Conservation (phyloP, 2,888 invertebrate genomes). For the Drosophila tanythrix region DNA sequence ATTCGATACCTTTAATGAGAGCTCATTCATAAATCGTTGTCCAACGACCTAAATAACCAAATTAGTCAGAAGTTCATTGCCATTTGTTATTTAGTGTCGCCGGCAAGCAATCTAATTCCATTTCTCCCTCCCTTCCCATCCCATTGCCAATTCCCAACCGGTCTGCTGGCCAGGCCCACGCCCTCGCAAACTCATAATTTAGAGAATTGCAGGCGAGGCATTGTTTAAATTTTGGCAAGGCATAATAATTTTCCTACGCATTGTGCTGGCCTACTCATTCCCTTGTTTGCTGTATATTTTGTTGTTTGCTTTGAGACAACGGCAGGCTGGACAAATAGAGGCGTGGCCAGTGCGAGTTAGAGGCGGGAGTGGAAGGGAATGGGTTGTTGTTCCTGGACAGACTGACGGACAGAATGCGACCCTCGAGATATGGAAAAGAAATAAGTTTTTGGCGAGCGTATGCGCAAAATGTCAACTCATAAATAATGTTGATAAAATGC, state of each 20-base stretch:
- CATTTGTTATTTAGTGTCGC: constrained; percentile 29
- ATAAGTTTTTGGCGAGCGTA: constrained; percentile 40
- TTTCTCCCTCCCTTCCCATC: neutral
- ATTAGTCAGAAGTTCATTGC: constrained; percentile 51
- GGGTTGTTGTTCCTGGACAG: constrained; percentile 5
- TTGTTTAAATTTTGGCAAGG: constrained; percentile 79
- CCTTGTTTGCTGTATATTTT: constrained; percentile 16
- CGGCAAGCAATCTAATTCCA: constrained; percentile 45
- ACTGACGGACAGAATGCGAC: constrained; percentile 41
- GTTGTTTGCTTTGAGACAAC: constrained; percentile 42
- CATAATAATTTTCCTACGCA: constrained; percentile 74
- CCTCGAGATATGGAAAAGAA: constrained; percentile 52
- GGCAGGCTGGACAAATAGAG: constrained; percentile 27
- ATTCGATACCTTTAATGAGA: neutral
- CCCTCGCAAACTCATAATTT: constrained; percentile 58
- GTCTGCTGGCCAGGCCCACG: constrained; percentile 2
- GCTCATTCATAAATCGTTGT: neutral
- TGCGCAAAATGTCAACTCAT: constrained; percentile 67
- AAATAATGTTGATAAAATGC: constrained; percentile 73
- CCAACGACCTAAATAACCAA: constrained; percentile 27
- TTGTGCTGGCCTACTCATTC: constrained; percentile 24
- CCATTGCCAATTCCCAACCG: neutral
- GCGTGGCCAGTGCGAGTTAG: constrained; percentile 11
- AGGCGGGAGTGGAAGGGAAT: neutral
- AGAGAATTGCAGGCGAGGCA: constrained; percentile 51